Conservation (phyloP, 2,797 vertebrate species). For the Lepus townsendii region DNA sequence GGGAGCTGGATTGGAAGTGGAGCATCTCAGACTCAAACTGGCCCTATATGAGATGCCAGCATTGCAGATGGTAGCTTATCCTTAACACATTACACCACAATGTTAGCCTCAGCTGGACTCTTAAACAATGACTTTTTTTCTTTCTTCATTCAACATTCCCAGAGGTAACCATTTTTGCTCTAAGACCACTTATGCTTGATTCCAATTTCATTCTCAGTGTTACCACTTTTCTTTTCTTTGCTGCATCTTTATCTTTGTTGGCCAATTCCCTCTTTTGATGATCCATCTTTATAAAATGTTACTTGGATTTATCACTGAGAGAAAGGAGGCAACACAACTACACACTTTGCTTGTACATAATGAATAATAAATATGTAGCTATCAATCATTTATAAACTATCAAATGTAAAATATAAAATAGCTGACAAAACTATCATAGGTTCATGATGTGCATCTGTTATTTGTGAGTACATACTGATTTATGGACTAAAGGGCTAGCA, state of each 20-base stretch:
- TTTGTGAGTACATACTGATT: neutral
- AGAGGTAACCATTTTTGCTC: neutral
- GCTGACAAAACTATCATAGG: neutral
- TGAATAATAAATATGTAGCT: neutral
- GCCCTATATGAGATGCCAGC: too few species aligned
- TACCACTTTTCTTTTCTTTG: constrained; percentile 44
- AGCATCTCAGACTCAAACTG: too few species aligned
- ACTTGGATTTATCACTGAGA: neutral
- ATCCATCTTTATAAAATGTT: constrained; percentile 34
- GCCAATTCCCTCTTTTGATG: constrained; percentile 36
- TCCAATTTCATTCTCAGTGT: constrained; percentile 21
- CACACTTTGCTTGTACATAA: neutral
- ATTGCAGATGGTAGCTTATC: too few species aligned
- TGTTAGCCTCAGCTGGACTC: too few species aligned
- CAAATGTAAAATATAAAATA: neutral
- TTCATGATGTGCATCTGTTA: neutral
- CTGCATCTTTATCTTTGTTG: constrained; percentile 14
- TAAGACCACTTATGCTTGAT: neutral
- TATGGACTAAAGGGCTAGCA: neutral
- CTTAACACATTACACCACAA: too few species aligned
- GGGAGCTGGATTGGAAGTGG: too few species aligned
- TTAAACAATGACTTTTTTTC: neutral
- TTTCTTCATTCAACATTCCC: neutral
- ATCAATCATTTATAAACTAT: neutral
- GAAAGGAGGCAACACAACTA: constrained; percentile 23